phyloP scores from a whole-genome alignment of 2,888 invertebrate species.

The Scrobipalpa costella region DNA sequence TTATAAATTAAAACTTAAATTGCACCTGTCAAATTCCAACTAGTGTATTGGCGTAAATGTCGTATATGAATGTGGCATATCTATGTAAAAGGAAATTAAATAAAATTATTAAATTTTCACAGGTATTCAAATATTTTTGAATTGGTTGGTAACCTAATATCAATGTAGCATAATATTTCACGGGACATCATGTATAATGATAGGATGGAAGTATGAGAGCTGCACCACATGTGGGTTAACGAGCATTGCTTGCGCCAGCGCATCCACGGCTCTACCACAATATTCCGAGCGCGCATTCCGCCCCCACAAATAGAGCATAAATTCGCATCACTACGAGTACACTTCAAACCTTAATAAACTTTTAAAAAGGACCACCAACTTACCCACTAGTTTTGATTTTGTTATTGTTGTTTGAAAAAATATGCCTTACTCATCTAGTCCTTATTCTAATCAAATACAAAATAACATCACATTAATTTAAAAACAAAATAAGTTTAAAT shows the following conservation, averaged over 20 bases:
- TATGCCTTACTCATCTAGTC: not conserved
- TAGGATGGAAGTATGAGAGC: not conserved
- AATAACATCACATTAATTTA: no score
- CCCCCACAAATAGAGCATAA: slow-evolving; percentile 4
- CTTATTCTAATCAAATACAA: no score
- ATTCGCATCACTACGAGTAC: not conserved
- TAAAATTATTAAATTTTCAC: not conserved
- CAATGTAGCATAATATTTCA: not conserved
- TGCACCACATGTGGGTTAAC: slow-evolving; percentile 26
- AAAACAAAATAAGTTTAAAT: no score
- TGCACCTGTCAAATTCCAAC: not conserved
- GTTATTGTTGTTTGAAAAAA: not conserved
- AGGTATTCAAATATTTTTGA: not conserved
- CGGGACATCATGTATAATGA: not conserved
- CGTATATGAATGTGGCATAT: no score
- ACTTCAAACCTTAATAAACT: not conserved
- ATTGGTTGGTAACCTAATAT: not conserved
- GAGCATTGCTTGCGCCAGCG: slow-evolving; percentile 27
- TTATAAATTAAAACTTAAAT: not conserved
- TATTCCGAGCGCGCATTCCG: not conserved
- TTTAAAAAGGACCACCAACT: not conserved
- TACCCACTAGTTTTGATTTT: not conserved
- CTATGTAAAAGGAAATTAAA: not conserved
- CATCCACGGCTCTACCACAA: not conserved
- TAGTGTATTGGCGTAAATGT: not conserved